Evolutionary conservation across 2,113 vertebrate species (phyloP), one percentile per base, ranked within the genome.

Genomic region (Thunnus thynnus): DNA sequence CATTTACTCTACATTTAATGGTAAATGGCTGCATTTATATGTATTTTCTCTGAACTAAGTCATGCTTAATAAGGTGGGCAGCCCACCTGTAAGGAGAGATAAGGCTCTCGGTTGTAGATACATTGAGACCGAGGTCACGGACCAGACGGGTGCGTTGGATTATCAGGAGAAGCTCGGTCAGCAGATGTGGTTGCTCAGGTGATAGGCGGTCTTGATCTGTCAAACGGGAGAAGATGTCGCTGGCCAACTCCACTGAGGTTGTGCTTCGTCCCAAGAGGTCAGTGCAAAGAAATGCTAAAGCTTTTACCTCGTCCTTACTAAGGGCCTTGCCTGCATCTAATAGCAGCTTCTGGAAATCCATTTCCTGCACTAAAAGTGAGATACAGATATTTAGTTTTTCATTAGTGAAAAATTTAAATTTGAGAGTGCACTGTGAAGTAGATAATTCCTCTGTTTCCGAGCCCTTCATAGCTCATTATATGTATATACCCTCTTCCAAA

Each of bases 31-130:
- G 1, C 7, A 9, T 41, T 41, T 41, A 41, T 41, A 41, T 18
- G 11, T 5, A n/a, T 36, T 51, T 3, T 3, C 46, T 52, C 3
- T 2, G 1, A 65, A 30, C 46, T 56, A 47, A 17, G 47, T 20
- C 47, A 22, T 22, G 20, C 22, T 50, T n/a, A 13, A 36, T 41
- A 41, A 41, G 5, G 7, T 41, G 36, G 0, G 30, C 7, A 7
- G 30, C 13, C 3, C 51, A 95, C 94, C 94, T 95, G 90, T 92
- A 95, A 4, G 86, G 13, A 20, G 93, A 91, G 41, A 96, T 80
- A 3, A 6, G 52, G 16, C 7, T 30, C 0, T 16, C 18, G 57
- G 20, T 71, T 9, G 16, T 48, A 22, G 22, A 22, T 22, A 22
- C 0, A 0, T 4, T 0, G 50, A 93, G 84, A 0, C 2, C 0